These are phyloP conservation scores for Eufriesea mexicana DNA, from an alignment of 1,140 invertebrate genomes.

Conservation along the genomic window DNA sequence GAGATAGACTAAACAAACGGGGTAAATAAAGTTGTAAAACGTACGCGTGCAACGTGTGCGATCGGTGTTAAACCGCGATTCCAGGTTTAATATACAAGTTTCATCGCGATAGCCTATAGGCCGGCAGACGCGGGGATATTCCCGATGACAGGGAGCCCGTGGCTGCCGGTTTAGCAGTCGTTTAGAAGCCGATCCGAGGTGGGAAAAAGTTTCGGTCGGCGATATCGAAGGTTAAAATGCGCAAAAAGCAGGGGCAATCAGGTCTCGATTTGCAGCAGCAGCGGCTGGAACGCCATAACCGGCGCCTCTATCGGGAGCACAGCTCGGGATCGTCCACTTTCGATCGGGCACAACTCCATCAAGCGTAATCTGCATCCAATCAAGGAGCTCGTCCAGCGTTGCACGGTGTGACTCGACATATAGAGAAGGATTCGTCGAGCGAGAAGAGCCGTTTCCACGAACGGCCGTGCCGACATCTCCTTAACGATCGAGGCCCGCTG, in stretches of 20 bases:
- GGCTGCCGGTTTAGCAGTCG: not conserved
- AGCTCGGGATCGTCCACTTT: conserved; percentile 9
- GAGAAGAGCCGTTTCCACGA: conserved; percentile 62
- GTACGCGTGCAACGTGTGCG: not conserved
- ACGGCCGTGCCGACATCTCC: conserved; percentile 66
- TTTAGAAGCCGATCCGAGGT: not conserved
- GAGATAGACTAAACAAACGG: too few species aligned
- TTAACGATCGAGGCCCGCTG: conserved; percentile 66
- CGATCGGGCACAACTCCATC: conserved; percentile 39
- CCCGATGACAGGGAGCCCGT: not conserved
- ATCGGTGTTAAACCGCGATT: not conserved
- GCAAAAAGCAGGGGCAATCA: not conserved
- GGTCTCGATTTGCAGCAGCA: conserved; percentile 10
- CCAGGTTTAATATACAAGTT: not conserved
- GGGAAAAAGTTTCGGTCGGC: not conserved
- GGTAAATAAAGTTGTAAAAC: not conserved
- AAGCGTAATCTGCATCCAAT: conserved; percentile 51
- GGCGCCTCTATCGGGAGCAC: conserved; percentile 15
- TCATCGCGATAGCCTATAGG: not conserved
- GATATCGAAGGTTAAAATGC: not conserved
- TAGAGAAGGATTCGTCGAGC: conserved; percentile 48
- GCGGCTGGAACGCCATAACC: conserved; percentile 14
- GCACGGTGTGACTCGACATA: conserved; percentile 25
- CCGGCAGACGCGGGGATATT: not conserved
- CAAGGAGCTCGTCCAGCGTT: conserved; percentile 4